Evolutionary conservation across 2,113 vertebrate species (phyloP).

Genomic region (Podarcis cretensis): DNA sequence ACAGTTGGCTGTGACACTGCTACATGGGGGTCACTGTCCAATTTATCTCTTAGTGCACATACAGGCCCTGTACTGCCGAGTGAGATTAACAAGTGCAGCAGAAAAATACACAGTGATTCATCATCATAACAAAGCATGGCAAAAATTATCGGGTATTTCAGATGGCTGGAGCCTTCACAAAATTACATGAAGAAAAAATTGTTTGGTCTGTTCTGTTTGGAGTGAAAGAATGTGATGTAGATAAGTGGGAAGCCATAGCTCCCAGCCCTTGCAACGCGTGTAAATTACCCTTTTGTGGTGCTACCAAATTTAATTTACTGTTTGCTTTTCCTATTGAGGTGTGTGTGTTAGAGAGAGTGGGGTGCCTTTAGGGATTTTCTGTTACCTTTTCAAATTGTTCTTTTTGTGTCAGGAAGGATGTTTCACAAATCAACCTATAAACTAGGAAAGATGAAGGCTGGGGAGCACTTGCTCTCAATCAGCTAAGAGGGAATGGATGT

Average conservation of each 20-base stretch:
- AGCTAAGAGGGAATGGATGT: conserved; percentile 3
- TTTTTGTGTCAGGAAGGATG: neutral
- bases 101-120: conserved; percentile 56
- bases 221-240: conserved; percentile 19
- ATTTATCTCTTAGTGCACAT: conserved; percentile 36
- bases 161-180: conserved; percentile 43
- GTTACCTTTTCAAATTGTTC: conserved; percentile 1
- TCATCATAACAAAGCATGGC: conserved; percentile 58
- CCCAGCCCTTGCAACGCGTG: neutral
- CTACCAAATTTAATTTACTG: conserved; percentile 6
- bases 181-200: conserved; percentile 52
- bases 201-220: conserved; percentile 41
- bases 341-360: too few relatives aligned
- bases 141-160: conserved; percentile 59
- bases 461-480: neutral
- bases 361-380: neutral
- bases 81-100: conserved; percentile 55
- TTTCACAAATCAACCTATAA: neutral
- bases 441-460: neutral
- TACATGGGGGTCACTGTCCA: conserved; percentile 37
- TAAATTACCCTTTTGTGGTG: conserved; percentile 31
- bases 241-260: conserved; percentile 25
- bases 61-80: conserved; percentile 23
- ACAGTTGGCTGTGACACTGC: neutral
- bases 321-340: neutral